These are phyloP conservation scores for Drosophila tripunctata DNA, from an alignment of 2,888 invertebrate species.

Conservation along the genomic window DNA sequence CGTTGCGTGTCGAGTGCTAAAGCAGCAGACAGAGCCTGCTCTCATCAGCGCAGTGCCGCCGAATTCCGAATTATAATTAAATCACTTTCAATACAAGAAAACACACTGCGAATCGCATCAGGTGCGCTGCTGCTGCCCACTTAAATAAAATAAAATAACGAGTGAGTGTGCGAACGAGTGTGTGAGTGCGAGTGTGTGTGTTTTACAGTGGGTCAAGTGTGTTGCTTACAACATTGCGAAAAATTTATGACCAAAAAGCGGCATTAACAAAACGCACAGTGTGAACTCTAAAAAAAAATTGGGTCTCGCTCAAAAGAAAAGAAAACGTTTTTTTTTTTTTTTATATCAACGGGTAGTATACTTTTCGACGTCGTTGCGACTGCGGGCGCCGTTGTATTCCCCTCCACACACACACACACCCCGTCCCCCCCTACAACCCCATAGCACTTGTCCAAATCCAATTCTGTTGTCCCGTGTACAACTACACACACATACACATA, in stretches of 20 bases:
- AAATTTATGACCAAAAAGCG: slow-evolving; percentile 39
- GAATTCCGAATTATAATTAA: slow-evolving; percentile 71
- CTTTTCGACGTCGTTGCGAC: slow-evolving; percentile 48
- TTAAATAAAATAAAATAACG: too few relatives aligned
- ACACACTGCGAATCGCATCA: slow-evolving; percentile 19
- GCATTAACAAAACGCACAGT: slow-evolving; percentile 28
- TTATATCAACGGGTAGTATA: slow-evolving; percentile 64
- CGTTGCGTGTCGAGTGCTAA: slow-evolving; percentile 76
- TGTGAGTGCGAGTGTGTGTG: too few relatives aligned
- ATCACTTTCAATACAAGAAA: slow-evolving; percentile 65
- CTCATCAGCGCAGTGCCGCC: slow-evolving; percentile 45
- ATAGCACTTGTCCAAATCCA: not conserved
- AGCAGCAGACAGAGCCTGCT: slow-evolving; percentile 51
- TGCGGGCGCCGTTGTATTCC: slow-evolving; percentile 33
- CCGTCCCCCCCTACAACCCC: slow-evolving; percentile 1
- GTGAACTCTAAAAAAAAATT: slow-evolving; percentile 58
- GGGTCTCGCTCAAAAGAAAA: slow-evolving; percentile 53
- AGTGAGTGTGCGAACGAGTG: too few relatives aligned
- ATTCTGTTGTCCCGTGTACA: slow-evolving; percentile 49
- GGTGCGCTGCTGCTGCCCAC: slow-evolving; percentile 10
- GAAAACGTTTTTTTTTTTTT: too few relatives aligned
- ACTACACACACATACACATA: slow-evolving; percentile 7
- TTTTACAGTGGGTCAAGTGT: slow-evolving; percentile 56
- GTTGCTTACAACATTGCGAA: slow-evolving; percentile 28
- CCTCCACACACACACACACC: too few relatives aligned